Base-by-base conservation (phyloP, 2,113 vertebrate species). In the Calypte anna region DNA sequence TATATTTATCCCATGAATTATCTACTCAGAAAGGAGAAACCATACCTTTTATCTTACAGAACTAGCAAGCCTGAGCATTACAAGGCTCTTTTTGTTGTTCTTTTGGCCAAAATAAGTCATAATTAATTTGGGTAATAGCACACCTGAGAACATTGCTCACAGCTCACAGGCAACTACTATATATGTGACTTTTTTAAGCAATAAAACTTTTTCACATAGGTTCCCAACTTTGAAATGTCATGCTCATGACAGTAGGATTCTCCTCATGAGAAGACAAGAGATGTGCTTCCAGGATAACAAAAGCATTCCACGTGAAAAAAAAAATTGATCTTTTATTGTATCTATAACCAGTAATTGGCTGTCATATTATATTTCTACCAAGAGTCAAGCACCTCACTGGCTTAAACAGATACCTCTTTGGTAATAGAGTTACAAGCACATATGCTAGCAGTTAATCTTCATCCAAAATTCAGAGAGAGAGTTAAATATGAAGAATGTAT, bases 361-460 rank as follows among this genome's bases (percentile, higher is more conserved):
- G n/a, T 55, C 46, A 53, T 54, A 94, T 92, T 91, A 66, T 90
- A 72, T 86, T 93, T 91, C 85, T 62, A 92, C 70, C 61, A 94
- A 78, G 76, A 96, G 86, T 25, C 36, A 73, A 94, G 67, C 31
- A 78, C 36, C 59, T 94, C 48, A 15, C 64, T 67, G 28, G 57
- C 76, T 90, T 94, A 93, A 96, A 96, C 83, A 93, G 66, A 64
- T 88, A 88, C 89, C 94, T 87, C 86, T 92, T 36, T 75, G 61
- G 88, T 91, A 94, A 58, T 2, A 69, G 70, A 40, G 30, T 4
- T 90, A 57, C 55, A 40, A 46, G 88, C 76, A 64, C 36, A 50
- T 36, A 55, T 3, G 19, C 43, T 70, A 21, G 61, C 57, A 79
- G 54, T 73, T 90, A 58, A 58, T 38, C 88, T 92, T 86, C 64